phyloP scores from a whole-genome alignment of 2,797 vertebrate genomes.

The Botia kubotai region DNA sequence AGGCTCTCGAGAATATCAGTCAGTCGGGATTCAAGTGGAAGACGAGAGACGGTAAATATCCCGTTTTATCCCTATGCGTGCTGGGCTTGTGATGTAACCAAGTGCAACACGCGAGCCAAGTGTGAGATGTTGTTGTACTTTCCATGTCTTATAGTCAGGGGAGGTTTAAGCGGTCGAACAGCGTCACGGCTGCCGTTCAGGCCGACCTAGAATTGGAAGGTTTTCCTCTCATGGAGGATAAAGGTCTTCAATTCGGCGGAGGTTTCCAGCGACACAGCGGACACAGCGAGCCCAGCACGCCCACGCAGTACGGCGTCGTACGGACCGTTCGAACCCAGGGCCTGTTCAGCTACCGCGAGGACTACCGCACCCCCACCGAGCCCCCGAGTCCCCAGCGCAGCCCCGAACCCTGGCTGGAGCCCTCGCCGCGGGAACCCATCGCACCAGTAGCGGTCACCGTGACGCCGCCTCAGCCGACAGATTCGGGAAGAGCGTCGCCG shows the following conservation, averaged over 20 bases:
- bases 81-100: constrained; percentile 5
- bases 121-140: background rate
- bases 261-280: constrained; percentile 96
- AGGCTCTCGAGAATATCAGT: constrained; percentile 93
- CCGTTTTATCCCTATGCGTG: constrained; percentile 16
- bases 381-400: constrained; percentile 85
- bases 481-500: constrained; percentile 89
- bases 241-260: constrained; percentile 94
- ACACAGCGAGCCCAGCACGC: constrained; percentile 97
- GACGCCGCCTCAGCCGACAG: constrained; percentile 64
- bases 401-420: constrained; percentile 90
- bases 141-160: constrained; percentile 82
- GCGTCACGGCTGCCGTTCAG: constrained; percentile 94
- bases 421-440: constrained; percentile 78
- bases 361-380: constrained; percentile 90
- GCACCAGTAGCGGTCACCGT: constrained; percentile 57
- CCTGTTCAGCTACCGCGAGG: constrained; percentile 97
- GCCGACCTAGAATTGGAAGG: constrained; percentile 96
- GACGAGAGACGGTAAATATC: constrained; percentile 87
- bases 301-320: constrained; percentile 94
- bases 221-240: constrained; percentile 95
- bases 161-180: constrained; percentile 97
- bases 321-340: constrained; percentile 97
- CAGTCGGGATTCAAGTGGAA: constrained; percentile 96
- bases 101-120: background rate